These are phyloP conservation scores for Bufotes viridis DNA, from an alignment of 2,797 vertebrate species.

Conservation along the genomic window DNA sequence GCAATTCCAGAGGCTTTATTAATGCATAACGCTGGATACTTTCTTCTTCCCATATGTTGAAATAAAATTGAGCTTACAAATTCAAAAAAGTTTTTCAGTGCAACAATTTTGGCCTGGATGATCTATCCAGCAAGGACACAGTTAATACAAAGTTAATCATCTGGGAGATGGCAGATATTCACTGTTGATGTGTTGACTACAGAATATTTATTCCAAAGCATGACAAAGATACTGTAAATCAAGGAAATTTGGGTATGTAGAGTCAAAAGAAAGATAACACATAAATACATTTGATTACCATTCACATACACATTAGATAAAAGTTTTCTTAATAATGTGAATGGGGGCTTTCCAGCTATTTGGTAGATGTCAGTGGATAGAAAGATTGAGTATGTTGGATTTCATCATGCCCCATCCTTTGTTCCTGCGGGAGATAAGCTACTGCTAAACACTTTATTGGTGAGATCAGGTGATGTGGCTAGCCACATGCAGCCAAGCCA, in stretches of 20 bases:
- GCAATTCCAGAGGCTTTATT: neutral
- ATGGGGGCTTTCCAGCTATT: too few relatives aligned
- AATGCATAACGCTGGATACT: neutral
- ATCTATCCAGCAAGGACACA: neutral
- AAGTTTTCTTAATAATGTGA: too few relatives aligned
- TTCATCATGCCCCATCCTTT: too few relatives aligned
- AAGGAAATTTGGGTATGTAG: neutral
- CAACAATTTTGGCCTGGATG: neutral
- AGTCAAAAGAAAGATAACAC: neutral
- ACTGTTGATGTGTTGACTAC: neutral
- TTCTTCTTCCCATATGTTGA: neutral
- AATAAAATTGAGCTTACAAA: neutral
- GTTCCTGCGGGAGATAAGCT: too few relatives aligned
- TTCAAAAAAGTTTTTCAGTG: slow-evolving; percentile 1
- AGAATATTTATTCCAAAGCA: neutral
- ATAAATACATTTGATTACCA: neutral
- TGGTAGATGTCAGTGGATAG: too few relatives aligned
- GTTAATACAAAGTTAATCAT: neutral
- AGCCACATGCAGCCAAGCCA: too few relatives aligned
- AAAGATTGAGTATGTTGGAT: too few relatives aligned
- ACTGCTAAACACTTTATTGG: too few relatives aligned
- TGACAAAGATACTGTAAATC: neutral
- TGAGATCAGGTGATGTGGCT: too few relatives aligned
- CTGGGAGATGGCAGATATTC: neutral
- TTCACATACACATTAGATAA: neutral